phyloP scores from a whole-genome alignment of 1,140 invertebrate species.

The Zophobas morio region DNA sequence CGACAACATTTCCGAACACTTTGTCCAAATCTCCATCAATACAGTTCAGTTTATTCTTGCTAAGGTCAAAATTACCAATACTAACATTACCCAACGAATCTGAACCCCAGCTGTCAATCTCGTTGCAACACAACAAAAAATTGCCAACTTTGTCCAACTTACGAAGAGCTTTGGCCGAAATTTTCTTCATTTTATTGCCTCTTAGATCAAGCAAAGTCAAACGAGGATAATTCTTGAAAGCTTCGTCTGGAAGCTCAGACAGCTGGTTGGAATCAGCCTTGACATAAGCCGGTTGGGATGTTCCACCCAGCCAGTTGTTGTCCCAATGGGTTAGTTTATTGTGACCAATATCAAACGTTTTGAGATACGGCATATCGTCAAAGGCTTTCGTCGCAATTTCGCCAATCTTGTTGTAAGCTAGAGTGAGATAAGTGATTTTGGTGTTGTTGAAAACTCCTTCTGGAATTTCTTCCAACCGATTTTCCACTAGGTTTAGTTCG shows the following conservation, averaged over 20 bases:
- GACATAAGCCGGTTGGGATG: slow-evolving; percentile 16
- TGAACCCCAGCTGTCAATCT: not conserved
- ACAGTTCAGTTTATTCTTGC: slow-evolving; percentile 2
- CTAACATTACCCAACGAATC: slow-evolving; percentile 7
- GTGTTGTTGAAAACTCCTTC: slow-evolving; percentile 48
- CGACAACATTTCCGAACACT: not conserved
- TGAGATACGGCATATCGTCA: slow-evolving; percentile 45
- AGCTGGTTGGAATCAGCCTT: not conserved
- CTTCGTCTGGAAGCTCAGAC: slow-evolving; percentile 1
- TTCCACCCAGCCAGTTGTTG: slow-evolving; percentile 45
- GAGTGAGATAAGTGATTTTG: slow-evolving; percentile 35
- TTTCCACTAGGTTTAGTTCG: slow-evolving; percentile 41
- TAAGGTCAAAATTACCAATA: slow-evolving; percentile 2
- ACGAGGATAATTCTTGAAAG: slow-evolving; percentile 19
- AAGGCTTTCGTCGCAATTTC: slow-evolving; percentile 49
- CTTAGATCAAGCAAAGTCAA: slow-evolving; percentile 1
- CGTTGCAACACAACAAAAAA: not conserved
- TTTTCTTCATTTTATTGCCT: slow-evolving; percentile 3
- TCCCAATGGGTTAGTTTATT: slow-evolving; percentile 51
- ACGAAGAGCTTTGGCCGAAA: not conserved
- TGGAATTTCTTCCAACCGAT: slow-evolving; percentile 48
- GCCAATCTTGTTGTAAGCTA: slow-evolving; percentile 48
- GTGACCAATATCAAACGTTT: slow-evolving; percentile 46
- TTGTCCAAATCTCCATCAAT: not conserved
- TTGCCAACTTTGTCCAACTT: not conserved